Base-by-base conservation (phyloP, 2,797 vertebrate genomes). In the Molossus molossus region DNA sequence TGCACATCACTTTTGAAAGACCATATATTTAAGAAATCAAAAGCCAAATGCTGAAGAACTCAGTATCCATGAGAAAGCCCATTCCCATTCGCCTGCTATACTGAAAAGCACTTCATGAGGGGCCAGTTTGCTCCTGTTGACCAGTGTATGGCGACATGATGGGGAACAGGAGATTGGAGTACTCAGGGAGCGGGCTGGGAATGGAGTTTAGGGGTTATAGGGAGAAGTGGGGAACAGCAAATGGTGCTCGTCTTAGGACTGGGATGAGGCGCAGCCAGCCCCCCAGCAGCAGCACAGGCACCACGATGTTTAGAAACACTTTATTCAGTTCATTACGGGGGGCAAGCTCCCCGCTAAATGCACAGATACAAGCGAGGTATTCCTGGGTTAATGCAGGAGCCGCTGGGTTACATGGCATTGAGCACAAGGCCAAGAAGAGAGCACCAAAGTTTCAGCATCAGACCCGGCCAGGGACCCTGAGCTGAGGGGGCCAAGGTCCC, bases 251-350 rank as follows among this genome's bases (percentile, higher is more conserved):
- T 72, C 87, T 69, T 17, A 65, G 45, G 33, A 75, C 17, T 1
- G 5, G 27, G 37, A n/a, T 69, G 29, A 15, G 21, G 29, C 0
- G 0, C 33, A 55, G 64, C 75, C 33, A 7, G 15, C 15, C 27
- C 25, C 37, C 60, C 25, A 25, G 4, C 79, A 82, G 37, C 65
- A 84, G 87, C 83, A 96, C 62, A 70, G 64, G 37, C 3, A 37
- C 65, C 62, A 90, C 14, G 20, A 58, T 9, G 40, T 93, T 83
- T 87, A 94, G 65, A 81, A 93, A 96, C 86, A 90, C 48, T 97
- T 98, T 98, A 98, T 97, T 98, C 29, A 25, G 94, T 58, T 91
- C 73, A 57, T 79, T 53, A 72, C 6, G 93, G 94, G 0, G 12
- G 84, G 91, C 18, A 82, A 83, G 73, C 69, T 84, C 89, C 87